Percentiles rank a stretch among this genome's conserved stretches.
These are phyloP conservation scores for Diuraphis noxia DNA, from an alignment of 1,140 invertebrate species.

Conservation along the genomic window DNA sequence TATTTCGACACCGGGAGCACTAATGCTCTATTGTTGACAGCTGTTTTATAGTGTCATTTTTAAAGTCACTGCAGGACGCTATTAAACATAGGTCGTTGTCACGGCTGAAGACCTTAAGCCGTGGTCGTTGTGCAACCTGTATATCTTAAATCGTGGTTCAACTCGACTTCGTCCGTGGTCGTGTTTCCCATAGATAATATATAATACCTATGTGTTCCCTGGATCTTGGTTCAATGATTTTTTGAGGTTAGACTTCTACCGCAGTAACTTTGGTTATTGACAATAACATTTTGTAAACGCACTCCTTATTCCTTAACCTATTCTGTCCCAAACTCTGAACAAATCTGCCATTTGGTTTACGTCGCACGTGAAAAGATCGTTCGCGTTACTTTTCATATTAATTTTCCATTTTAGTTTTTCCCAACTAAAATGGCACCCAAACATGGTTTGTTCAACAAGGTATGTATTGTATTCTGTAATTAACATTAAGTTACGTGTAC, in stretches of 20 bases:
- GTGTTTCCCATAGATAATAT: too few species aligned
- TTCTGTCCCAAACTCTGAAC: neutral
- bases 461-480: neutral
- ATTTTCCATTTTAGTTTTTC: neutral
- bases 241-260: neutral
- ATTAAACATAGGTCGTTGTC: too few species aligned
- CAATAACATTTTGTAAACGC: neutral
- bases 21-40: too few species aligned
- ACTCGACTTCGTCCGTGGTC: too few species aligned
- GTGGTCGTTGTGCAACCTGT: too few species aligned
- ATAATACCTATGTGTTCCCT: too few species aligned
- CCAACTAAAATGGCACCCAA: slow-evolving; percentile 30
- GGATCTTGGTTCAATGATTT: neutral
- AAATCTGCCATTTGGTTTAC: neutral
- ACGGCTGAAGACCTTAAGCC: too few species aligned
- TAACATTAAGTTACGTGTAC: neutral
- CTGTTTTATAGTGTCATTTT: too few species aligned
- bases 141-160: too few species aligned
- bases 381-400: neutral
- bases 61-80: too few species aligned
- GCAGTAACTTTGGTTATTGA: neutral
- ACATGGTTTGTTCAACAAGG: slow-evolving; percentile 44
- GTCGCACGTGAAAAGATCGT: neutral
- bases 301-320: neutral
- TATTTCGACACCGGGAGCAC: too few species aligned